phyloP scores from a whole-genome alignment of 2,113 vertebrate genomes.

The Rhombomys opimus region DNA sequence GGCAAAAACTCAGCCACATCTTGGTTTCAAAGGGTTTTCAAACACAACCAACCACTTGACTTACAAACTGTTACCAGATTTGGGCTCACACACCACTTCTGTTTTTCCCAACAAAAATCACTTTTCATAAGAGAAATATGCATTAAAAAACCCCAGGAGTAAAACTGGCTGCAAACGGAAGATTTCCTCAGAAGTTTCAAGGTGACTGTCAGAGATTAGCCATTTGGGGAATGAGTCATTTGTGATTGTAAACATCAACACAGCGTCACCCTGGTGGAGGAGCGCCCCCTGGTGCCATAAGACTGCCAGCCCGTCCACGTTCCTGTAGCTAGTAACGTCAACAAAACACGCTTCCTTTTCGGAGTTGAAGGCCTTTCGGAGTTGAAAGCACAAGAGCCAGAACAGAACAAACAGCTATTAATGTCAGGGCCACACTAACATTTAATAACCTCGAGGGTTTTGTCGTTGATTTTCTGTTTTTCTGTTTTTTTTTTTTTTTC shows the following conservation, averaged over 20 bases:
- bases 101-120: conserved; percentile 11
- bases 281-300: conserved; percentile 45
- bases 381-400: background rate
- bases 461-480: no score
- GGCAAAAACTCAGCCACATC: background rate
- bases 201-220: background rate
- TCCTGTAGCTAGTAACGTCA: background rate
- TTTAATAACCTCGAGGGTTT: background rate
- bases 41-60: background rate
- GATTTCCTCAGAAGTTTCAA: background rate
- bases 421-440: background rate
- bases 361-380: background rate
- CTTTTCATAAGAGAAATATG: background rate
- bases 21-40: background rate
- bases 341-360: background rate
- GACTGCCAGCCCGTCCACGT: no score
- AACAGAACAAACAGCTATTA: background rate
- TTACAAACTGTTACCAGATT: background rate
- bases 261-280: background rate
- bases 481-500: no score
- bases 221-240: background rate
- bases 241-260: background rate
- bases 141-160: background rate
- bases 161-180: background rate
- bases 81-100: background rate